A percentile compares a stretch with the other conserved stretches of the same genome.
phyloP scores from a whole-genome alignment of 2,797 vertebrate species.

The Enteromius radiatus region DNA sequence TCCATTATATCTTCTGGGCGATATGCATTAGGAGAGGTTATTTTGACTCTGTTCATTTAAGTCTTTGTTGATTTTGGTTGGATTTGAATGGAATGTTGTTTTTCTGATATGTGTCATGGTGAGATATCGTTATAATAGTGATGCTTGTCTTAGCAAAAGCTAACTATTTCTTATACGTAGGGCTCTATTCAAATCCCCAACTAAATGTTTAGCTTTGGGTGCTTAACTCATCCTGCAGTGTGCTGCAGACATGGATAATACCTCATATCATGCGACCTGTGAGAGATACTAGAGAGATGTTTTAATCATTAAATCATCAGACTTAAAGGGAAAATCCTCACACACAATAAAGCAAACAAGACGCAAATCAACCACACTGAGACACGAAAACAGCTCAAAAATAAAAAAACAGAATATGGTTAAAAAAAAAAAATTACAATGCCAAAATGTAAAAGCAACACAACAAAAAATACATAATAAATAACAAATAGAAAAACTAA shows the following conservation, averaged over 20 bases:
- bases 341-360: too few relatives aligned
- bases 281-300: background rate
- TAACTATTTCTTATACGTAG: background rate
- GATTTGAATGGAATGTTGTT: slow-evolving; percentile 12
- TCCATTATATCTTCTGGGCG: slow-evolving; percentile 41
- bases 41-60: slow-evolving; percentile 37
- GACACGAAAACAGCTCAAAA: too few relatives aligned
- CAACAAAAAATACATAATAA: background rate
- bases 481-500: background rate
- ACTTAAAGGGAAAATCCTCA: background rate
- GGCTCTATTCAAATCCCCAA: background rate
- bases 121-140: background rate
- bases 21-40: slow-evolving; percentile 35
- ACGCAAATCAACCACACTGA: too few relatives aligned
- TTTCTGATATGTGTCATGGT: background rate
- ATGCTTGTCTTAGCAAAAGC: background rate
- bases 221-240: slow-evolving; percentile 1
- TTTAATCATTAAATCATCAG: background rate
- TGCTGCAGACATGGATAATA: background rate
- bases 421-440: background rate
- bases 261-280: background rate
- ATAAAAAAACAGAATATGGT: too few relatives aligned
- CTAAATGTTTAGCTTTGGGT: background rate
- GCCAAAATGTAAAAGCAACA: background rate
- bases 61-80: slow-evolving; percentile 38